Evolutionary conservation across 2,113 vertebrate species (phyloP).

Genomic region (Callipepla squamata): DNA sequence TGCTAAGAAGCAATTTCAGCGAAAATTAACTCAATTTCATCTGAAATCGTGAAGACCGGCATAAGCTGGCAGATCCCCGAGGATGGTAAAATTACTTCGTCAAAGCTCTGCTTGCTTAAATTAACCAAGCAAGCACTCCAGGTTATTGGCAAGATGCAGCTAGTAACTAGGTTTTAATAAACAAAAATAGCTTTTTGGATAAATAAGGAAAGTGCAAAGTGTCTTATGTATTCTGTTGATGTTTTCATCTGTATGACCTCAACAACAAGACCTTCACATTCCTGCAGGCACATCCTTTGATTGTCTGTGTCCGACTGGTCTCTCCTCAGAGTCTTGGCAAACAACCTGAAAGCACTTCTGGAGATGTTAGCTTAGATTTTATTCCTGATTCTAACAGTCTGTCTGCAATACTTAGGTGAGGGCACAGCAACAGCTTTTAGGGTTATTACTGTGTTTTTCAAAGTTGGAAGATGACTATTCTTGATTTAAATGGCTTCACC

Average conservation of each 20-base stretch:
- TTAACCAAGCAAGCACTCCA: constrained; percentile 82
- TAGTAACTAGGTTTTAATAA: constrained; percentile 82
- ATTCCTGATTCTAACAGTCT: background rate
- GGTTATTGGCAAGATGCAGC: constrained; percentile 79
- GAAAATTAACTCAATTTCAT: constrained; percentile 88
- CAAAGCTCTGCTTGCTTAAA: constrained; percentile 84
- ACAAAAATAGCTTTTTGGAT: constrained; percentile 80
- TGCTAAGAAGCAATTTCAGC: constrained; percentile 86
- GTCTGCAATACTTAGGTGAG: background rate
- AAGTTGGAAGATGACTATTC: background rate
- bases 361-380: background rate
- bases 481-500: background rate
- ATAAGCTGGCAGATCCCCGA: constrained; percentile 81
- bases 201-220: constrained; percentile 72
- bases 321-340: background rate
- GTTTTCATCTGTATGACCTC: constrained; percentile 39
- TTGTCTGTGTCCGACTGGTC: background rate
- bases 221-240: constrained; percentile 50
- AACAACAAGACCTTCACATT: constrained; percentile 38
- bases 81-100: constrained; percentile 84
- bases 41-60: constrained; percentile 81
- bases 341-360: background rate
- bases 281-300: background rate
- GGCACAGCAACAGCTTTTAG: background rate
- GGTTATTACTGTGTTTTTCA: background rate